Percentiles rank a stretch among this genome's conserved stretches.
Conservation (phyloP, 2,888 invertebrate species). For the Heliconius ismenius region DNA sequence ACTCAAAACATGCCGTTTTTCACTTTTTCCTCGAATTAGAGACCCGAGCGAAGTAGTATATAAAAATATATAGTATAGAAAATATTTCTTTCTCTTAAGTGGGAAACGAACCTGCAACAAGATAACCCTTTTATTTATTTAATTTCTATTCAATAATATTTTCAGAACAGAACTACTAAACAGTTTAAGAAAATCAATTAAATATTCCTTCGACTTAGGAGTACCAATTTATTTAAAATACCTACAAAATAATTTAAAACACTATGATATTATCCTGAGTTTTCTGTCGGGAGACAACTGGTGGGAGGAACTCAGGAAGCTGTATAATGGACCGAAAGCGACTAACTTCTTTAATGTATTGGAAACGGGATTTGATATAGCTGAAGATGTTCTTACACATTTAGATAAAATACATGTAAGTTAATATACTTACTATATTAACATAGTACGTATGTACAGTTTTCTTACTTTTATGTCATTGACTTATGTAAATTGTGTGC, state of each 20-base stretch:
- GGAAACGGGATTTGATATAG: slow-evolving; percentile 65
- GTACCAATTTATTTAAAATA: slow-evolving; percentile 69
- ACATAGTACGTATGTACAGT: background rate
- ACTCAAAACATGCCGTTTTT: background rate
- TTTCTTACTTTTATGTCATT: no score
- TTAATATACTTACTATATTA: slow-evolving; percentile 36
- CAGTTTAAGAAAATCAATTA: slow-evolving; percentile 57
- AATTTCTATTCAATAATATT: slow-evolving; percentile 23
- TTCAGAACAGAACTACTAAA: slow-evolving; percentile 60
- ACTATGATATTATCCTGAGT: slow-evolving; percentile 61
- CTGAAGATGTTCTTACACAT: slow-evolving; percentile 65
- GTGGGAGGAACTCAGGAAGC: slow-evolving; percentile 62
- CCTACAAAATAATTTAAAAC: slow-evolving; percentile 64
- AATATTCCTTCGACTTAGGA: slow-evolving; percentile 66
- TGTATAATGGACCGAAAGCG: slow-evolving; percentile 64
- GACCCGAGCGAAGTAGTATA: no score
- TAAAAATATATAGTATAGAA: no score
- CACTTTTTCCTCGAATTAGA: no score
- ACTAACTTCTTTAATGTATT: slow-evolving; percentile 59
- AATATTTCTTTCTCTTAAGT: no score
- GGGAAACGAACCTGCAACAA: no score
- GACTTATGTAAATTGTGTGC: no score
- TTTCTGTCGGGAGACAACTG: slow-evolving; percentile 71
- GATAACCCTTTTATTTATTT: no score
- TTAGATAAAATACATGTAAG: slow-evolving; percentile 74